Conservation (phyloP, 1,140 invertebrate genomes). For the Lysiphlebus fabarum region DNA sequence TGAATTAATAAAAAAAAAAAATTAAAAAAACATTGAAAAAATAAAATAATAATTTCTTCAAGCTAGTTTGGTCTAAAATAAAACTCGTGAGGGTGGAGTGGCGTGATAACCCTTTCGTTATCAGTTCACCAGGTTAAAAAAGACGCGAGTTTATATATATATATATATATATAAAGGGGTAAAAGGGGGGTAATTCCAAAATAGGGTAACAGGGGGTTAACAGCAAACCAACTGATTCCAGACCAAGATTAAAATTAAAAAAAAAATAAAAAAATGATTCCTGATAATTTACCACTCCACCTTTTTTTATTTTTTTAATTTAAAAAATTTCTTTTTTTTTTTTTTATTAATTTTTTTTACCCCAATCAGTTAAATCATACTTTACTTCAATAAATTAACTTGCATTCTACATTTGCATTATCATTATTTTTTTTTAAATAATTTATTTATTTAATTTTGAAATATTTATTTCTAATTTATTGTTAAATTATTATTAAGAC, state of each 20-base stretch:
- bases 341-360: background rate
- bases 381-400: background rate
- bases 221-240: slow-evolving; percentile 40
- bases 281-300: slow-evolving; percentile 49
- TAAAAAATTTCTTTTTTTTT: no score
- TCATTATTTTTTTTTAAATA: no score
- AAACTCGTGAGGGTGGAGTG: slow-evolving; percentile 31
- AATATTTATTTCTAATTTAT: no score
- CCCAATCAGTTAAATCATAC: no score
- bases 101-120: slow-evolving; percentile 55
- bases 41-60: slow-evolving; percentile 45
- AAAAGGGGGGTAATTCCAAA: slow-evolving; percentile 26
- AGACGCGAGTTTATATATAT: slow-evolving; percentile 35
- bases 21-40: slow-evolving; percentile 23
- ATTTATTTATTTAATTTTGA: no score
- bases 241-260: slow-evolving; percentile 49
- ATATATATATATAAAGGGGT: slow-evolving; percentile 17
- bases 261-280: slow-evolving; percentile 45
- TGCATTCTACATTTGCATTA: slow-evolving; percentile 1
- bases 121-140: slow-evolving; percentile 31
- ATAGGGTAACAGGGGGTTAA: slow-evolving; percentile 23
- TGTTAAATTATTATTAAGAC: no score
- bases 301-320: slow-evolving; percentile 34
- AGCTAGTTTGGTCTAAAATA: slow-evolving; percentile 26
- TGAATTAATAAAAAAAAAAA: slow-evolving; percentile 18